Evolutionary conservation across 2,113 vertebrate species (phyloP), one percentile per base, ranked within the genome.

Genomic region (Aythya baeri): DNA sequence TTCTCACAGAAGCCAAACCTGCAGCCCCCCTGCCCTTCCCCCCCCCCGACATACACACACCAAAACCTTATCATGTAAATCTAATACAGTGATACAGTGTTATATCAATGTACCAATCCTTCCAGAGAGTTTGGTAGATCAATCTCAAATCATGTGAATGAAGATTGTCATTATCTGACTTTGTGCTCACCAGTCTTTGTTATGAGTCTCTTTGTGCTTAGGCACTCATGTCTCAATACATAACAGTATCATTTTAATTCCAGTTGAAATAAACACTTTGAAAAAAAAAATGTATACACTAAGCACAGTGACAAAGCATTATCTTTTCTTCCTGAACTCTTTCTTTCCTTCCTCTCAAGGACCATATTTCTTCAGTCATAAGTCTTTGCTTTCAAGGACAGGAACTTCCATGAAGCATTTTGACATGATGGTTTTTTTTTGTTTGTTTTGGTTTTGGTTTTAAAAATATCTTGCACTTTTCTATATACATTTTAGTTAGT

Each of bases 151-250:
- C 21, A 36, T 9, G 3, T 38, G 7, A 23, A 46, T 49, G 13
- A 43, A 77, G 54, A 68, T 18, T 32, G 21, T 43, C 27, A 63
- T 52, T 57, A 44, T 72, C 21, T 54, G 15, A 58, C 23, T 66
- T 79, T 73, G 25, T 38, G 13, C 11, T 68, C 25, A 49, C 22
- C 17, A 11, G 5, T 9, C 12, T 78, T 25, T 72, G 2, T 34
- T 58, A 74, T 46, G 13, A 31, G 4, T 14, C 52, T 61, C 11
- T 74, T 79, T 34, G 12, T 61, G 13, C 77, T 26, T 5, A 63
- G 29, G 11, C 2, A 17, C 59, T 29, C 21, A 7, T 49, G 10
- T 12, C 21, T 38, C 0, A 0, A 34, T 41, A 14, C 4, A 12
- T 71, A 71, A 55, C 18, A 66, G 3, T 13, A 27, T 7, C 31